Evolutionary conservation across 2,113 vertebrate species (phyloP).

Genomic region (Vidua macroura): DNA sequence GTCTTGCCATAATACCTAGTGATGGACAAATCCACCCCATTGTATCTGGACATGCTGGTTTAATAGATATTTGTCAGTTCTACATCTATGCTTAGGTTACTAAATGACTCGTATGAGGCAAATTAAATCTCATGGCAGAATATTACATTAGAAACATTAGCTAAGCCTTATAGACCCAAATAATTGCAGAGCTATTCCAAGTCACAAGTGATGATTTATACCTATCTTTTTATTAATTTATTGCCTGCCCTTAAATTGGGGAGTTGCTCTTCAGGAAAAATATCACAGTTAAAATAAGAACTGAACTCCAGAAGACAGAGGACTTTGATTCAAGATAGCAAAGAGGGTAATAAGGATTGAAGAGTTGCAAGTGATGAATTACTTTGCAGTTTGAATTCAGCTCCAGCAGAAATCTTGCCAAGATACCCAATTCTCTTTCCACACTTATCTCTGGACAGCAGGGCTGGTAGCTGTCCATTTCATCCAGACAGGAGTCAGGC

Average conservation of each 20-base stretch:
- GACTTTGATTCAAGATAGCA: background rate
- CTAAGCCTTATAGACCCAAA: background rate
- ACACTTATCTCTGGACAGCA: background rate
- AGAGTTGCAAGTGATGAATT: background rate
- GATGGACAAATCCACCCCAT: background rate
- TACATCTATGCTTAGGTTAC: background rate
- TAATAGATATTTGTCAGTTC: background rate
- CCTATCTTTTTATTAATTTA: background rate
- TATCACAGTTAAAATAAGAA: background rate
- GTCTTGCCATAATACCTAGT: background rate
- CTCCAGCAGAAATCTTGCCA: background rate
- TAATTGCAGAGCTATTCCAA: background rate
- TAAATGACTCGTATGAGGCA: background rate
- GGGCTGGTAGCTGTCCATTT: background rate
- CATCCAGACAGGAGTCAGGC: background rate
- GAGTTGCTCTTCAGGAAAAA: slow-evolving; percentile 5
- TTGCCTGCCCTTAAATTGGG: background rate
- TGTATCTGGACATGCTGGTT: background rate
- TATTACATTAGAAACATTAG: slow-evolving; percentile 3
- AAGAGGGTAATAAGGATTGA: background rate
- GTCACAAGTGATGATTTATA: background rate
- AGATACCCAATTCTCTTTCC: background rate
- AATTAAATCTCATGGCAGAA: slow-evolving; percentile 20
- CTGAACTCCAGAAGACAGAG: background rate
- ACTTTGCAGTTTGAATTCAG: background rate